Conservation (phyloP, 2,888 invertebrate species). For the Autographa gamma region DNA sequence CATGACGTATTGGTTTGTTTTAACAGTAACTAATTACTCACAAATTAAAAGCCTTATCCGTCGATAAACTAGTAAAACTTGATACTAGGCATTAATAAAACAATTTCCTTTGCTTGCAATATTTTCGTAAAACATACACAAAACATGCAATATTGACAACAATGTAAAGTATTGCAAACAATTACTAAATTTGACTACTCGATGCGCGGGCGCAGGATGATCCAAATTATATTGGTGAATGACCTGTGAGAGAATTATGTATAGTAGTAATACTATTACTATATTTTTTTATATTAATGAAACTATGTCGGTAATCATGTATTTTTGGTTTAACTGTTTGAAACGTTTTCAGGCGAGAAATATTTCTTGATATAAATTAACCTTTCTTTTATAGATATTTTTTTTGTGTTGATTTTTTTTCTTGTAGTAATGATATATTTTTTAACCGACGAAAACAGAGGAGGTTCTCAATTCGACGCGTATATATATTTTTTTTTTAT, state of each 20-base stretch:
- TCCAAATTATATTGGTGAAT: slow-evolving; percentile 35
- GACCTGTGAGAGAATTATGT: slow-evolving; percentile 17
- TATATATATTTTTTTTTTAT: too few species aligned
- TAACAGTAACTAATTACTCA: background rate
- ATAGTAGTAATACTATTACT: background rate
- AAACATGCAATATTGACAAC: slow-evolving; percentile 41
- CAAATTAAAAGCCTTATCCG: background rate
- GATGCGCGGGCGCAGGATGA: slow-evolving; percentile 28
- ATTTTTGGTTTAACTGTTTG: too few species aligned
- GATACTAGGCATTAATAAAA: background rate
- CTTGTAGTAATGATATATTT: slow-evolving; percentile 26
- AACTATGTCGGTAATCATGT: background rate
- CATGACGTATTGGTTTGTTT: background rate
- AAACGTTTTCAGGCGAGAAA: too few species aligned
- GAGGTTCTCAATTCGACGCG: too few species aligned
- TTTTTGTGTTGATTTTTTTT: background rate
- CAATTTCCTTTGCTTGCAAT: slow-evolving; percentile 9
- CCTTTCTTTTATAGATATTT: too few species aligned
- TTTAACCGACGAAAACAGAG: too few species aligned
- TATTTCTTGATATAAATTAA: too few species aligned
- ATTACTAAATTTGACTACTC: slow-evolving; percentile 34
- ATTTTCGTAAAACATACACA: slow-evolving; percentile 9
- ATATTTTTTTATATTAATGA: slow-evolving; percentile 5
- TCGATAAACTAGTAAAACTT: background rate
- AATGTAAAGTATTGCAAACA: slow-evolving; percentile 23